These are phyloP conservation scores for Neria commutata DNA, from an alignment of 2,888 invertebrate species.

Conservation along the genomic window DNA sequence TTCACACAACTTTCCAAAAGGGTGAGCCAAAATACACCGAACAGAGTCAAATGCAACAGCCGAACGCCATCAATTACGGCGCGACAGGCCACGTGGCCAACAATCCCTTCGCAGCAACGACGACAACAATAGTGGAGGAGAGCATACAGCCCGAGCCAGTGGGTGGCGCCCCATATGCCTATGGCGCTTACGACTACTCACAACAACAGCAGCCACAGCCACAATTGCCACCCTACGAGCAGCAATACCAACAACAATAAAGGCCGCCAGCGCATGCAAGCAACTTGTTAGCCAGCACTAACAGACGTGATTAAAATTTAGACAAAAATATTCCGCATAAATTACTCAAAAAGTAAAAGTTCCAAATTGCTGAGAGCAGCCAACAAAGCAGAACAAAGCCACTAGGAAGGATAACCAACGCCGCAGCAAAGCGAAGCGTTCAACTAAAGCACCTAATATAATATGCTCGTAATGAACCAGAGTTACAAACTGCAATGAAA, in stretches of 20 bases:
- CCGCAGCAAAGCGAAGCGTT: background rate
- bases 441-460: too few species aligned
- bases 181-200: conserved; percentile 39
- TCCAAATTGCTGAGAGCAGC: background rate
- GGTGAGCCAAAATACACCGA: conserved; percentile 55
- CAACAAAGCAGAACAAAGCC: conserved; percentile 1
- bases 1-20: conserved; percentile 34
- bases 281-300: too few species aligned
- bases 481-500: conserved; percentile 24
- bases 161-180: conserved; percentile 28
- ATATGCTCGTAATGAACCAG: too few species aligned
- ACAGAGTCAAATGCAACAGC: conserved; percentile 58
- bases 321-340: too few species aligned
- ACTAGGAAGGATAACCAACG: conserved; percentile 4
- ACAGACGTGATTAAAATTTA: too few species aligned
- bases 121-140: conserved; percentile 65
- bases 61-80: conserved; percentile 66
- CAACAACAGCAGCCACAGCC: conserved; percentile 27
- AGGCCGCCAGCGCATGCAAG: too few species aligned
- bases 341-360: background rate
- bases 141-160: conserved; percentile 67
- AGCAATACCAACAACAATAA: conserved; percentile 44
- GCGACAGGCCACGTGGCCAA: conserved; percentile 67
- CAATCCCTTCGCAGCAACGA: conserved; percentile 64
- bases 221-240: conserved; percentile 40